Percentiles rank a stretch among this genome's conserved stretches.
Conservation (phyloP, 2,113 vertebrate species). For the Mus musculus region GRCm39 chr17:50896501-50897000, state of each 20-base stretch:
- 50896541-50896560: slow-evolving; percentile 45
- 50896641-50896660: background rate
- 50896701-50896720: slow-evolving; percentile 46
- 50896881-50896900: background rate
- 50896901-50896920: background rate
- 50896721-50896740: background rate
- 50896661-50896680: slow-evolving; percentile 49
- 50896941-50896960: background rate
- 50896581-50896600: slow-evolving; percentile 55
- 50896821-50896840: background rate
- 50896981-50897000: background rate
- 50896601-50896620: slow-evolving; percentile 58
- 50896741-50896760: slow-evolving; percentile 8
- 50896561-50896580: slow-evolving; percentile 60
- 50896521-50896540: slow-evolving; percentile 62
- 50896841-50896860: background rate
- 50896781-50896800: background rate
- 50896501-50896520: slow-evolving; percentile 66
- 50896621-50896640: slow-evolving; percentile 53
- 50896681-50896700: slow-evolving; percentile 8
- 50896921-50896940: background rate
- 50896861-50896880: background rate
- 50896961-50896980: background rate
- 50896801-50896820: background rate
- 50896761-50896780: background rate